Base-by-base conservation (phyloP, 2,113 vertebrate species). In the Trematomus loennbergii region DNA sequence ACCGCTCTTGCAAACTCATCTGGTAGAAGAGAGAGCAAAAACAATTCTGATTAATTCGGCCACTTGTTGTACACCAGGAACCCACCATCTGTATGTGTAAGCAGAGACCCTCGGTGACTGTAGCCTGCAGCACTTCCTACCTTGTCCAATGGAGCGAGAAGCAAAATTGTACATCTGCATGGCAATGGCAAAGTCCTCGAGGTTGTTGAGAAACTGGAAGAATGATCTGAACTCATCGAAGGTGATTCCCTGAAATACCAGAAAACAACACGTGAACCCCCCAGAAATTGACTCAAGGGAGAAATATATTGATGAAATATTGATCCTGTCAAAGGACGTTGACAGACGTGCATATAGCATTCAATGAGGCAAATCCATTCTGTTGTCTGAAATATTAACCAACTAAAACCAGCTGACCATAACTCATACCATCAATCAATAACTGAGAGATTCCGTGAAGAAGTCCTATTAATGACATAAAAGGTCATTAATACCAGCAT, bases 141-240 rank as follows among this genome's bases (percentile, higher is more conserved):
- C 98, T 96, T 99, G 97, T 77, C 98, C 98, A 87, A 99, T 98
- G 80, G 98, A 98, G 79, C 97, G 97, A 87, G 96, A 96, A 76
- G 98, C 98, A 93, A 99, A 99, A 91, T 98, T 99, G 93, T 99
- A 99, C 98, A 99, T 99, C 91, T 99, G 98, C 96, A 99, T 96
- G 81, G 98, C 98, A 84, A 99, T 99, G 80, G 98, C 93, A 78
- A 99, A 99, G 86, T 99, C 98, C 94, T 99, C 98, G 20, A 99
- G 94, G 89, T 99, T 99, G 95, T 99, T 99, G 84, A 99, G 94
- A 90, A 99, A 99, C 85, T 99, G 98, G 95, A 99, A 99, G 94
- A 99, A 99, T 65, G 97, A 98, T 74, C 98, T 96, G 90, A 99
- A 99, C 91, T 99, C 98, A 61, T 99, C 98, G 84, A 99, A 99